Percentiles rank a stretch among this genome's conserved stretches.
Conservation (phyloP, 53 echinoderm and acorn worm genomes). For the Luidia sarsii region DNA sequence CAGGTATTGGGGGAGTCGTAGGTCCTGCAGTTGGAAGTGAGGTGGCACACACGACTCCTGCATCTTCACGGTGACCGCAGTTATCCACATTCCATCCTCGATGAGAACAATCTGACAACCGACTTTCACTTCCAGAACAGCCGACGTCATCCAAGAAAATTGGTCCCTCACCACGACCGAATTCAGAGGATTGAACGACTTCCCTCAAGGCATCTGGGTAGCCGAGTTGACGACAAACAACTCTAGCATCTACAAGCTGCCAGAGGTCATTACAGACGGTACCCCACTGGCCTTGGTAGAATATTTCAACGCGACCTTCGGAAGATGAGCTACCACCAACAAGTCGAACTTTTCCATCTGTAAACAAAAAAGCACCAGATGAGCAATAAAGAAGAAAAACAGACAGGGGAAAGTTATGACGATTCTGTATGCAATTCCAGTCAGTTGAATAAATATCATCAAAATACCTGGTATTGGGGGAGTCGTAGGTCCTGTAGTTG, state of each 20-base stretch:
- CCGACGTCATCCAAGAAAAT: constrained; percentile 46
- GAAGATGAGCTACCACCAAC: neutral
- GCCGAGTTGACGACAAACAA: neutral
- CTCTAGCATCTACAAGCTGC: neutral
- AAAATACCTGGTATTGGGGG: neutral
- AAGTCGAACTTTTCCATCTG: constrained; percentile 5
- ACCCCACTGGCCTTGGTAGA: constrained; percentile 9
- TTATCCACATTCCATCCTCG: constrained; percentile 12
- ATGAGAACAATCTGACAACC: constrained; percentile 34
- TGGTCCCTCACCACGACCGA: neutral
- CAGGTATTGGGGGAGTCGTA: no score
- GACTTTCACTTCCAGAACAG: constrained; percentile 27
- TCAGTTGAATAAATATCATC: neutral
- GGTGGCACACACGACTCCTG: constrained; percentile 31
- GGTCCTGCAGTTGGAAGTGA: no score
- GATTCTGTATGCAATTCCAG: no score
- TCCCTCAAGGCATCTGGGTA: neutral
- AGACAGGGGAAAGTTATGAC: no score
- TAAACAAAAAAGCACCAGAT: no score
- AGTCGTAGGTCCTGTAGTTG: neutral
- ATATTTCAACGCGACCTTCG: constrained; percentile 15
- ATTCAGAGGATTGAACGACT: neutral
- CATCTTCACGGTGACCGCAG: constrained; percentile 60
- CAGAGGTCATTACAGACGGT: constrained; percentile 6
- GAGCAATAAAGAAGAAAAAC: no score